These are phyloP conservation scores for Drosophila mimica DNA, from an alignment of 2,888 invertebrate genomes.

Conservation along the genomic window DNA sequence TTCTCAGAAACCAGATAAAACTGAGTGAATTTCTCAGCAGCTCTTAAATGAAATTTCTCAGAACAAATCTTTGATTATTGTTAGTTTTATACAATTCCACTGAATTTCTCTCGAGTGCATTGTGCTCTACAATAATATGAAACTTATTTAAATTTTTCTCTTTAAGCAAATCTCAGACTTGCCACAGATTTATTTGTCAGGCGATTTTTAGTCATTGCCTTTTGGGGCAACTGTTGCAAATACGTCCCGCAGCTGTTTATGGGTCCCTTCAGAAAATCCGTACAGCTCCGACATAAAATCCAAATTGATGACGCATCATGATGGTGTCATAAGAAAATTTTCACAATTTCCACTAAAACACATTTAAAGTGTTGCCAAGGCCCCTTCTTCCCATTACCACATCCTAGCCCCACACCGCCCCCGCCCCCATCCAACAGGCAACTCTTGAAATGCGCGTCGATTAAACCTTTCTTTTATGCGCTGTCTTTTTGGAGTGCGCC, in stretches of 20 bases:
- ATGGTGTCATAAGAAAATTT: constrained; percentile 67
- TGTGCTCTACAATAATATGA: background rate
- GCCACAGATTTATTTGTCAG: constrained; percentile 21
- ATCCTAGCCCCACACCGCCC: background rate
- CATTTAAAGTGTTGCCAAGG: constrained; percentile 57
- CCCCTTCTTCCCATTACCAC: background rate
- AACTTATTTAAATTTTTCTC: background rate
- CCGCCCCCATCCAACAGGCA: background rate
- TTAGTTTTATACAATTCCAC: background rate
- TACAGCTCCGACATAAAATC: constrained; percentile 49
- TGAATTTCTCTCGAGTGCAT: background rate
- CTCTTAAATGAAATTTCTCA: background rate
- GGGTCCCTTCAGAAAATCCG: constrained; percentile 27
- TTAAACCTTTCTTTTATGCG: constrained; percentile 78
- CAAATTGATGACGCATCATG: constrained; percentile 75
- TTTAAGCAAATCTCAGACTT: background rate
- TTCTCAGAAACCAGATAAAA: background rate
- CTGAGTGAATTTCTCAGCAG: background rate
- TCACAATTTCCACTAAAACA: constrained; percentile 74
- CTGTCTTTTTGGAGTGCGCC: constrained; percentile 63
- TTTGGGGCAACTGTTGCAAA: constrained; percentile 34
- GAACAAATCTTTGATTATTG: background rate
- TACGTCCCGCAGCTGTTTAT: constrained; percentile 54
- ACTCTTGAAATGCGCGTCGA: constrained; percentile 69
- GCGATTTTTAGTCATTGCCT: constrained; percentile 27